Base-by-base conservation (phyloP, 2,888 invertebrate genomes). In the Brenthis daphne region DNA sequence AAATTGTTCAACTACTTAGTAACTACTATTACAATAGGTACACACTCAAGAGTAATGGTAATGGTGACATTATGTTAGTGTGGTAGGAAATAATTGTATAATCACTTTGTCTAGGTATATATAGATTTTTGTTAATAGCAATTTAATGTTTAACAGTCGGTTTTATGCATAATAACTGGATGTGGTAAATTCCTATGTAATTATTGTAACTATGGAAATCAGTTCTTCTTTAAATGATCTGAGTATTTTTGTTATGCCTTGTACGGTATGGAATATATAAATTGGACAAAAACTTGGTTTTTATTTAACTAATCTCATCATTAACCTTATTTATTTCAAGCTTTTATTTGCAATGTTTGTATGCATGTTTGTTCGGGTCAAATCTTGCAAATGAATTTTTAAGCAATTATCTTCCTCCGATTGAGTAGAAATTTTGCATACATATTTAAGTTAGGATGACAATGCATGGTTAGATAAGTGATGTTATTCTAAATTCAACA, bases 211-310 rank as follows among this genome's bases (percentile, higher is more conserved):
- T 57, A 13, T 65, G 33, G 16, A 70, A 70, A 66, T 71, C 74
- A 70, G 71, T 74, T 74, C 69, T 69, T 71, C 67, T 71, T 77
- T 76, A 84, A 83, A 84, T 84, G 88, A 89, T 90, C 89, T 87
- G 87, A 88, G 84, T 89, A 90, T 89, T 89, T 89, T 89, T 90
- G 89, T 90, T 90, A 90, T 88, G 85, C 86, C 87, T 72, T 80
- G 69, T 80, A 76, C 81, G 85, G 85, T 88, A 87, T 79, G 77
- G 75, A 87, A 83, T 86, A 87, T 82, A 84, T 82, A 76, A 77
- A 80, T 79, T 56, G 29, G 13, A 56, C 24, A 24, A 73, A 75
- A 71, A 71, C 65, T 64, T 60, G 67, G 20, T 64, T 57, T 65
- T 69, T 63, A 33, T 64, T 64, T 67, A 13, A 24, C 4, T 43